Evolutionary conservation across 1,140 invertebrate species (phyloP), one percentile per base, ranked within the genome.

Genomic region (Caerostris extrusa): DNA sequence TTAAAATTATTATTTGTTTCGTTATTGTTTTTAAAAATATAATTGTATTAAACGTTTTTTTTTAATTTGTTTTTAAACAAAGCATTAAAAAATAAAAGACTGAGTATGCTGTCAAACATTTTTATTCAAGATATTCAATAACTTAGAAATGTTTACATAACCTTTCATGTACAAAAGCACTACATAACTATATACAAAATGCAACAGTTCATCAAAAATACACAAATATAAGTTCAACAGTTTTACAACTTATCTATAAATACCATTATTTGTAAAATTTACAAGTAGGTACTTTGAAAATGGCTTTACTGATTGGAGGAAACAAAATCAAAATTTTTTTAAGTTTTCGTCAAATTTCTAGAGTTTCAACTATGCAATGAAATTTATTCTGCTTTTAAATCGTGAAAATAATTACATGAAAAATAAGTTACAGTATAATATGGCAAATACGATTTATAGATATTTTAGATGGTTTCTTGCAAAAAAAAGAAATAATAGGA

Each of bases 121-220:
- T 60, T 60, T 87, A 61, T 61, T 60, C 58, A 87, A 77, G 71
- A 77, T 77, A 87, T 87, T 87, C 56, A 60, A 61, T 87, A 50
- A 87, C 57, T 60, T 61, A 87, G 10, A 87, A 87, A 61, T 19
- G 34, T n/a, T 50, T 87, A 60, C 58, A 60, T 17, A 60, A 19
- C 34, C 58, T 57, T 87, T 60, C 85, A 87, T 61, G 53, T 61
- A 50, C 17, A 77, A 77, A 77, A 77, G 71, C 71, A 77, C 71
- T 50, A 77, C 34, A 77, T 77, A 77, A 34, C 34, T 77, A 77
- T 77, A 12, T 53, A 77, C 71, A 77, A 77, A 77, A 77, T 53
- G 71, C 10, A 50, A 12, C 19, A 50, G 8, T 77, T 77, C 71
- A 77, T 77, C 34, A 77, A 77, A 77, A 77, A 77, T 53, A 77